Evolutionary conservation across 2,797 vertebrate genomes (phyloP), one percentile per base, ranked within the genome.

Genomic region (Mareca penelope): DNA sequence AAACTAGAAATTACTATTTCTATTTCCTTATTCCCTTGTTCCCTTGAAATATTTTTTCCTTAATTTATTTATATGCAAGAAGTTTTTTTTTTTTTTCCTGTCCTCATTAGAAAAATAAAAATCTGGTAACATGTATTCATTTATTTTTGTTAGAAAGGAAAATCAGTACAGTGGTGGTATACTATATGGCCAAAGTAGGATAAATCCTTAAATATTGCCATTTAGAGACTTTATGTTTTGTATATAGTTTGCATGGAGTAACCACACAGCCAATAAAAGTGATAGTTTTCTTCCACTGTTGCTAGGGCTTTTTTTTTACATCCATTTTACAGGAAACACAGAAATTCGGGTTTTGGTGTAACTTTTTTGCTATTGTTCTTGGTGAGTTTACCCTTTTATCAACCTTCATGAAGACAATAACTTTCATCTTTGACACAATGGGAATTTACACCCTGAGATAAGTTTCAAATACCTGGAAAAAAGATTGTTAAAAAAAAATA

Each of bases 301-400:
- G 70, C 52, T 39, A 23, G 8, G 3, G 15, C 2, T 48, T 48
- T 0, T 1, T 42, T 46, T 78, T 50, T 50, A 53, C 3, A 14
- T 24, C 6, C 12, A 28, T 16, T 89, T 94, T 65, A 60, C 40
- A 21, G 87, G 92, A 94, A 88, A 2, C 26, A 64, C 77, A 75
- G 1, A 7, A 16, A 4, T 2, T 14, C 46, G 3, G 12, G 46
- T 48, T 48, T 57, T 50, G 18, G 18, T 31, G 8, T 11, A 79
- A 80, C 52, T 28, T 33, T 18, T 28, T 40, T 63, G 2, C 19
- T 59, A 23, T 14, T 63, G 19, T 46, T 26, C 10, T n/a, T 67
- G 39, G 55, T 67, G 13, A 77, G 6, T 4, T 76, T 90, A 88
- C 9, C 1, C 71, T 18, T 88, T 73, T 50, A 64, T 65, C 11